Base-by-base conservation (phyloP, 2,888 invertebrate species). In the Athetis lepigone region DNA sequence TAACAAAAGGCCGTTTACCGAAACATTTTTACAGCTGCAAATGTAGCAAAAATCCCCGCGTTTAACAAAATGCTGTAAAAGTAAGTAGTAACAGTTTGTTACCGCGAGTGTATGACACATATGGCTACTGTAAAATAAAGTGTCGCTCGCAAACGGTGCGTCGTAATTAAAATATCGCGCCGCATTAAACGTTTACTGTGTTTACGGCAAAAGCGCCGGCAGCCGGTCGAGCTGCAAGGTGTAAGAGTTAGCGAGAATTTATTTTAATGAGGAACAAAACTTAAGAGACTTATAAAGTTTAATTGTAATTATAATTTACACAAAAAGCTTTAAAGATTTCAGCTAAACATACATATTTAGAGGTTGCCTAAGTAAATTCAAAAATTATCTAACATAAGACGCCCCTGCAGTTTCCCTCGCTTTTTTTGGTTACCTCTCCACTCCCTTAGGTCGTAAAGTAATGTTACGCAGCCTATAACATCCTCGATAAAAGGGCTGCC, bases 91-190 rank as follows among this genome's bases (percentile, higher is more conserved):
- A 33, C 21, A 39, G 57, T 61, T 49, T 56, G 61, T 71, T 43
- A 19, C 36, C 27, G 49, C 71, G 49, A 76, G 50, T 71, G 62
- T 64, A 58, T 63, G 73, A 59, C 56, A 70, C 61, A 60, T 66
- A 77, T 59, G 61, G 61, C 61, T 25, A 36, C 50, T 58, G 55
- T 43, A 55, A 63, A 76, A 69, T 80, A 73, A 72, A 70, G 65
- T 70, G 76, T 70, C 75, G 64, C 63, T 70, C 62, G 74, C 76
- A 79, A 75, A 57, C 59, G 59, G 25, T 54, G 61, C 36, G 64
- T 36, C 33, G 62, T 79, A 83, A 84, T 85, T 83, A 82, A 81
- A 80, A 78, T 80, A 79, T 78, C 78, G 78, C 74, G 76, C 71
- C 65, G 75, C 66, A 76, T 82, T 83, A 77, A 81, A 49, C 75